Percentiles rank a stretch among this genome's conserved stretches.
Conservation (phyloP, 2,113 vertebrate genomes). For the Propithecus coquereli region DNA sequence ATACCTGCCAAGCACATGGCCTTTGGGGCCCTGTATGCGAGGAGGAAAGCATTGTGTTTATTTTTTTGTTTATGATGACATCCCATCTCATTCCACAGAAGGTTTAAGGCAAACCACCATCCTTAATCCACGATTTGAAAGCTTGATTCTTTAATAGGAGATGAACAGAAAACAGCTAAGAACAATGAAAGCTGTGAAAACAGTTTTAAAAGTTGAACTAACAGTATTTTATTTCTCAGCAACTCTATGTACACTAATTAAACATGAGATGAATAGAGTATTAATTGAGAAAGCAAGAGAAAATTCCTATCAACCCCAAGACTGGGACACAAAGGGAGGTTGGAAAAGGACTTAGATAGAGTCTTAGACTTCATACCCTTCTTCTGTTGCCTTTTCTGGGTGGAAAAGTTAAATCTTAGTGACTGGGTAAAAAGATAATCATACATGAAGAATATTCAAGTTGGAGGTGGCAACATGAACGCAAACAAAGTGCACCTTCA, state of each 20-base stretch:
- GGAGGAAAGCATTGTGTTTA: neutral
- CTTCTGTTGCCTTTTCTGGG: neutral
- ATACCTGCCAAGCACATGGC: neutral
- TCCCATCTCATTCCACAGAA: neutral
- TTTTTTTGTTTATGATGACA: neutral
- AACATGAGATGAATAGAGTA: neutral
- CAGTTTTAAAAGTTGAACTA: neutral
- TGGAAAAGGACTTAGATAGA: neutral
- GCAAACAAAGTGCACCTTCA: neutral
- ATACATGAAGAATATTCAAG: neutral
- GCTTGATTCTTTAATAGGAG: neutral
- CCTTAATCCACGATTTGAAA: neutral
- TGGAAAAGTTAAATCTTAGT: neutral
- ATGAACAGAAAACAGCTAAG: neutral
- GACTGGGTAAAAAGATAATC: neutral
- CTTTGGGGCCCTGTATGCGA: neutral
- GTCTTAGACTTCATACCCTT: neutral
- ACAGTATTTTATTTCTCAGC: slow-evolving; percentile 35
- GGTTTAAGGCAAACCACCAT: neutral
- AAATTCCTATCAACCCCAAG: neutral
- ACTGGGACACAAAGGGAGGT: neutral
- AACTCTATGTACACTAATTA: neutral
- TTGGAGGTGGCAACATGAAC: neutral
- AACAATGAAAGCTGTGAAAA: neutral
- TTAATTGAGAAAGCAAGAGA: neutral